Percentiles rank a stretch among this genome's conserved stretches.
phyloP scores from a whole-genome alignment of 2,113 vertebrate genomes.

The Percina caprodes region DNA sequence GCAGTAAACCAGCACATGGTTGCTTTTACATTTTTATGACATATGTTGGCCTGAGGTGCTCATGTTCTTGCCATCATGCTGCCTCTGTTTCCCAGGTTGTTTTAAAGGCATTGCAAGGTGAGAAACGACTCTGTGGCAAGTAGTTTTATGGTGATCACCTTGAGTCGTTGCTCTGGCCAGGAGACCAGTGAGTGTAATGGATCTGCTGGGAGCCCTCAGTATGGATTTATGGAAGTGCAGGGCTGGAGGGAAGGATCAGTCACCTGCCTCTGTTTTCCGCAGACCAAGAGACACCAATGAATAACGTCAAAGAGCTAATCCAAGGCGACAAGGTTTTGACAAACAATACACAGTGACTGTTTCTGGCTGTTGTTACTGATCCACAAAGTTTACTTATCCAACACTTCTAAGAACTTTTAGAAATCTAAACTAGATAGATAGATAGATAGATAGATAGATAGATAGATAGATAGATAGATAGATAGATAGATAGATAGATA shows the following conservation, averaged over 20 bases:
- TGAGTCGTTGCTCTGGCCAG: slow-evolving; percentile 87
- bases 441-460: too few species aligned
- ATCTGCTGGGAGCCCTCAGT: slow-evolving; percentile 84
- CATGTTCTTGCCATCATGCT: slow-evolving; percentile 23
- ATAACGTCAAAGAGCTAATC: slow-evolving; percentile 81
- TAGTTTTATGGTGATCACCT: slow-evolving; percentile 87
- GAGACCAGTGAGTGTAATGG: slow-evolving; percentile 89
- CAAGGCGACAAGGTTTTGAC: slow-evolving; percentile 83
- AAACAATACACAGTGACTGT: slow-evolving; percentile 71
- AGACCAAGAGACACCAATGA: slow-evolving; percentile 80
- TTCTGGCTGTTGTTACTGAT: slow-evolving; percentile 41
- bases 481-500: too few species aligned
- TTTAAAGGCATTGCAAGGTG: slow-evolving; percentile 65
- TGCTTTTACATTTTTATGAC: slow-evolving; percentile 36
- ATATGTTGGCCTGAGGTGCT: slow-evolving; percentile 29
- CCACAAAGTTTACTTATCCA: slow-evolving; percentile 42
- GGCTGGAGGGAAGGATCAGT: slow-evolving; percentile 82
- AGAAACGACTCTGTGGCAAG: slow-evolving; percentile 66
- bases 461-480: too few species aligned
- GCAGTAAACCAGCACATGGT: slow-evolving; percentile 46
- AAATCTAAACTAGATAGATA: not conserved
- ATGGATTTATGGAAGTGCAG: slow-evolving; percentile 87
- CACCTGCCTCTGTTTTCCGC: slow-evolving; percentile 77
- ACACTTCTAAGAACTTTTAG: slow-evolving; percentile 23
- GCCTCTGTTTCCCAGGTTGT: slow-evolving; percentile 62